A percentile compares a stretch with the other conserved stretches of the same genome.
Conservation (phyloP, 2,797 vertebrate species). For the Apogon talboti region DNA sequence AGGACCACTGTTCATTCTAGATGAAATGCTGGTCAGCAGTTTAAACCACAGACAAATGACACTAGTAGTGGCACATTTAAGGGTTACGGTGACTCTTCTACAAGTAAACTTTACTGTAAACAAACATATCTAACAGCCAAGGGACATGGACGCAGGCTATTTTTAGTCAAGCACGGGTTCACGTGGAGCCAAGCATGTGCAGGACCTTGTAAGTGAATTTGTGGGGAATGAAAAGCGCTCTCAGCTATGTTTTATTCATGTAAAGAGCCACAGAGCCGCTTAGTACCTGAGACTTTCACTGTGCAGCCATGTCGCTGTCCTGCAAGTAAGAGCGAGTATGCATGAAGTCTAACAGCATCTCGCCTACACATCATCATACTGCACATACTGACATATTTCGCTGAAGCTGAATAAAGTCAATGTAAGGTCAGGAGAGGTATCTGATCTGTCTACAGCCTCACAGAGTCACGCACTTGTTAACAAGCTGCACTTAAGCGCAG, state of each 20-base stretch:
- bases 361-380: neutral
- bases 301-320: slow-evolving; percentile 33
- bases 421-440: slow-evolving; percentile 3
- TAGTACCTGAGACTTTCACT: slow-evolving; percentile 29
- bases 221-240: slow-evolving; percentile 62
- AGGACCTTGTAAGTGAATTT: slow-evolving; percentile 69
- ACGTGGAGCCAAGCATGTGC: slow-evolving; percentile 76
- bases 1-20: slow-evolving; percentile 5
- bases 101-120: slow-evolving; percentile 34
- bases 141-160: slow-evolving; percentile 55
- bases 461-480: slow-evolving; percentile 26
- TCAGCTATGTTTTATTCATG: slow-evolving; percentile 79
- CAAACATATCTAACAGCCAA: slow-evolving; percentile 50
- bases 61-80: neutral
- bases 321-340: slow-evolving; percentile 25
- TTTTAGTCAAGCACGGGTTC: slow-evolving; percentile 71
- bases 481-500: slow-evolving; percentile 23
- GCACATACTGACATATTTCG: slow-evolving; percentile 7
- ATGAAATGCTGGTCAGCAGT: slow-evolving; percentile 11
- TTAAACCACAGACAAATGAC: slow-evolving; percentile 1
- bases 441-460: slow-evolving; percentile 17
- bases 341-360: slow-evolving; percentile 18
- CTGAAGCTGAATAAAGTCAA: slow-evolving; percentile 17
- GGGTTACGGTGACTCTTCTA: slow-evolving; percentile 1
- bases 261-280: slow-evolving; percentile 52